phyloP scores from a whole-genome alignment of 2,888 invertebrate species.

The Crocallis elinguaria region DNA sequence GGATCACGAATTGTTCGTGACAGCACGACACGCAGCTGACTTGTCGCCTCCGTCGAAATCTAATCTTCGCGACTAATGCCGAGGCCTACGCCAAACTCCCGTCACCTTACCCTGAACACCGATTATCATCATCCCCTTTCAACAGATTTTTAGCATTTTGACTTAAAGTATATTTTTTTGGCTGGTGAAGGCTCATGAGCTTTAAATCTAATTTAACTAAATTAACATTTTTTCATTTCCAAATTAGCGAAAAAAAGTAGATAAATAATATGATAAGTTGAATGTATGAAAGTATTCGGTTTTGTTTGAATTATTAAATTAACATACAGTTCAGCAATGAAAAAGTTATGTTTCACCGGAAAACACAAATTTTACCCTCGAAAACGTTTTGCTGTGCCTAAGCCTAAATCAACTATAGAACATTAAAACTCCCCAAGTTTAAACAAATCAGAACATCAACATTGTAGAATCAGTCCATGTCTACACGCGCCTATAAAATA shows the following conservation, averaged over 20 bases:
- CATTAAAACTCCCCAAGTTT: slow-evolving; percentile 33
- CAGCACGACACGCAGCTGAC: slow-evolving; percentile 60
- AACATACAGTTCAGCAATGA: neutral
- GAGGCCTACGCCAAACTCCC: slow-evolving; percentile 23
- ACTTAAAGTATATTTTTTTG: neutral
- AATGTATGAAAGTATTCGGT: too few species aligned
- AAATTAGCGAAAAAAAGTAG: too few species aligned
- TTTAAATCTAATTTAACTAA: too few species aligned
- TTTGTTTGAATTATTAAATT: neutral
- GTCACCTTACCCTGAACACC: slow-evolving; percentile 8
- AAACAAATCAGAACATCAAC: slow-evolving; percentile 45
- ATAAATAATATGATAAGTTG: too few species aligned
- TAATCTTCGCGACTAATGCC: slow-evolving; percentile 47
- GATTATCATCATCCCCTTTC: neutral
- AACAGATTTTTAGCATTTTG: neutral
- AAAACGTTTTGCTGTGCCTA: neutral
- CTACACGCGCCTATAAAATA: slow-evolving; percentile 63
- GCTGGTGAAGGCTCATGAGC: neutral
- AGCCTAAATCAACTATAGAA: slow-evolving; percentile 11
- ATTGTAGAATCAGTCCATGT: slow-evolving; percentile 59
- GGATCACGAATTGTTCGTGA: slow-evolving; percentile 59
- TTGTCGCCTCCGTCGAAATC: slow-evolving; percentile 63
- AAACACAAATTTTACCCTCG: neutral
- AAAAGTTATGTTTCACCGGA: neutral
- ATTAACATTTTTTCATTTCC: too few species aligned